Base-by-base conservation (phyloP, 1,140 invertebrate species). In the Drosophila equinoxialis region DNA sequence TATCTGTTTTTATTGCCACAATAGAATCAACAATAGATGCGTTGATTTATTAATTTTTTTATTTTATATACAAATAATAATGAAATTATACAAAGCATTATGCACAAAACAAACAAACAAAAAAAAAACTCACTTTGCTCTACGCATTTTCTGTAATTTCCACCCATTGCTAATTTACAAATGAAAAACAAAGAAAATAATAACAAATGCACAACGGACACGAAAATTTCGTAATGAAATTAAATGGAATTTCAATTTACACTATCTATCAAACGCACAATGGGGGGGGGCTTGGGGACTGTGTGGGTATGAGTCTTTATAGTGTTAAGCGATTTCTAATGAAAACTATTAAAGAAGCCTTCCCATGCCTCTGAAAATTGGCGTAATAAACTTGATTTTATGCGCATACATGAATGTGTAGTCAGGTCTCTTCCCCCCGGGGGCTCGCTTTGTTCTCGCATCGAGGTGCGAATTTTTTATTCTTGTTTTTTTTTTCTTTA, bases 1-100 rank as follows among this genome's bases (percentile, higher is more conserved):
- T 86, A 86, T 86, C 83, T 87, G 58, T 86, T 86, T 85, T 75
- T 69, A 77, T 73, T 65, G 76, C 65, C 64, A 74, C 71, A 81
- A 59, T 23, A 79, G 66, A 71, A 70, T 58, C 78, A 79, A 85
- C 82, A 86, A 86, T 89, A 69, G 73, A 64, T 45, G 65, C 77
- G 83, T 64, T 89, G 83, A 86, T 86, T 86, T 86, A 86, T 86
- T 87, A 80, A 89, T 89, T 83, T 64, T 86, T 66, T 70, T 41
- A 67, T 74, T 70, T 77, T 71, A 63, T 71, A 71, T 67, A 77
- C 75, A 77, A 78, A 77, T 63, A 77, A 63, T 72, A 54, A 51
- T 51, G 45, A 51, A 51, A 51, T 51, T 51, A 51, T 51, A 51
- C 45, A 23, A 51, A 51, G 45, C 45, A 51, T 51, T 51, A 51